Evolutionary conservation across 2,888 invertebrate species (phyloP).

Genomic region (Dinocampus coccinellae): DNA sequence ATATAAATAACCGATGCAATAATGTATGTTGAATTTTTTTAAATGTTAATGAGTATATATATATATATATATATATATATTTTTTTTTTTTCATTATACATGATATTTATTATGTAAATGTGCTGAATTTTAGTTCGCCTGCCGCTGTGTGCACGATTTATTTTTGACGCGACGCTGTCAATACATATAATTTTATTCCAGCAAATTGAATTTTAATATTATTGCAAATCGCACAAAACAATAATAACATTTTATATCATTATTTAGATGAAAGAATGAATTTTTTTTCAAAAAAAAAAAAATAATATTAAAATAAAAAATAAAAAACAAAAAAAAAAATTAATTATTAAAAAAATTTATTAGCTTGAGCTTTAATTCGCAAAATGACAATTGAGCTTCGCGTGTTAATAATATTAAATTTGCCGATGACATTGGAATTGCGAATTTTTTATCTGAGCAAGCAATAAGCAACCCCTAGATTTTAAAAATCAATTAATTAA

Average conservation of each 20-base stretch:
- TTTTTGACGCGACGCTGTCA: slow-evolving; percentile 55
- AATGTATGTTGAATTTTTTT: neutral
- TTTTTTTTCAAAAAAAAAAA: neutral
- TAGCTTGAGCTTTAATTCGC: neutral
- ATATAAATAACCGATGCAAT: neutral
- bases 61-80: no score
- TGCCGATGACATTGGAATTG: neutral
- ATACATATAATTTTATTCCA: neutral
- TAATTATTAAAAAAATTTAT: neutral
- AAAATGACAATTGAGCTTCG: neutral
- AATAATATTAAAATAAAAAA: neutral
- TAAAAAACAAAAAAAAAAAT: neutral
- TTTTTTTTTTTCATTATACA: slow-evolving; percentile 3
- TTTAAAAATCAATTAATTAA: neutral
- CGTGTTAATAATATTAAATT: neutral
- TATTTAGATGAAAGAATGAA: neutral
- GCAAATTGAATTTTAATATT: neutral
- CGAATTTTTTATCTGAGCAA: neutral
- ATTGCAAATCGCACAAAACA: neutral
- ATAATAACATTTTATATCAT: neutral
- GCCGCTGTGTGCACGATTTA: slow-evolving; percentile 64
- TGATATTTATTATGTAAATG: slow-evolving; percentile 33
- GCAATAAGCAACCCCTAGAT: neutral
- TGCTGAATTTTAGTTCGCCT: slow-evolving; percentile 51
- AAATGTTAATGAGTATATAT: slow-evolving; percentile 21